phyloP scores from a whole-genome alignment of 2,113 vertebrate species.

The Stomatorhinus ivindoensis region DNA sequence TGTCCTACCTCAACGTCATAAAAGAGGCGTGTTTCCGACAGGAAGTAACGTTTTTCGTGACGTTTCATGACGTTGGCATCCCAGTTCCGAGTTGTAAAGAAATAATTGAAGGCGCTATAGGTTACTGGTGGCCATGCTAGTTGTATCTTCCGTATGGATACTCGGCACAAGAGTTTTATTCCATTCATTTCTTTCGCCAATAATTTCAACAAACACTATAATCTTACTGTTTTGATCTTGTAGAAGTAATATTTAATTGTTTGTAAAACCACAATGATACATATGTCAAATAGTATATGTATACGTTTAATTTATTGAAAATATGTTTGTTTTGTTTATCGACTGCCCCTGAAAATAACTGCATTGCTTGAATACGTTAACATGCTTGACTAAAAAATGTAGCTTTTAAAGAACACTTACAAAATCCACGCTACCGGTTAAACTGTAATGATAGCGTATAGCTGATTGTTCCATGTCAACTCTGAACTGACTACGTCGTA shows the following conservation, averaged over 20 bases:
- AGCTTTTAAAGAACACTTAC: neutral
- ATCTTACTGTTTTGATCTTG: neutral
- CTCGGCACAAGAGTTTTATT: neutral
- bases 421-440: neutral
- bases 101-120: too few species aligned
- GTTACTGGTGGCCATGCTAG: conserved; percentile 10
- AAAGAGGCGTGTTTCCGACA: too few species aligned
- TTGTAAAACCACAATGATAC: neutral
- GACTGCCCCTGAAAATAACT: neutral
- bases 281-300: neutral
- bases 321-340: neutral
- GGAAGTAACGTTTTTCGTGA: too few species aligned
- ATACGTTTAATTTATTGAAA: neutral
- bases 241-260: neutral
- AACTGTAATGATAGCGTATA: neutral
- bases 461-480: neutral
- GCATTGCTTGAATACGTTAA: neutral
- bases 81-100: too few species aligned
- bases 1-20: too few species aligned
- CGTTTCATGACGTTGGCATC: too few species aligned
- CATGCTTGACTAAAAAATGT: neutral
- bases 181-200: neutral
- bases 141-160: conserved; percentile 10
- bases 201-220: neutral
- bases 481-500: neutral